These are phyloP conservation scores for Ceyx erithaca DNA, from an alignment of 2,797 vertebrate genomes.

Conservation along the genomic window DNA sequence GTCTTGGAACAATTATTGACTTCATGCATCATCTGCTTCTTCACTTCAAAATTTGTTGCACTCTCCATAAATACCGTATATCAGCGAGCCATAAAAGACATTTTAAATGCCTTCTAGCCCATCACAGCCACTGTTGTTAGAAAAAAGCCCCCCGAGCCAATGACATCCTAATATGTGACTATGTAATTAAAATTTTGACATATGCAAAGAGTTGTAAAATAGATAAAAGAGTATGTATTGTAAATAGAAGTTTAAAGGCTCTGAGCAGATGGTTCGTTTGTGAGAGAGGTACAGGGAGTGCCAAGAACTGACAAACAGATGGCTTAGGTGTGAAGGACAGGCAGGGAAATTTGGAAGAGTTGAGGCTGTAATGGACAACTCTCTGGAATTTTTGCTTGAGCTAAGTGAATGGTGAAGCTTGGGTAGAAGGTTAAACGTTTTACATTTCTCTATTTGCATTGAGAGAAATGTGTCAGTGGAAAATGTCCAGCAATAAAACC, in stretches of 20 bases:
- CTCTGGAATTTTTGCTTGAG: neutral
- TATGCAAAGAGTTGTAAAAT: conserved; percentile 68
- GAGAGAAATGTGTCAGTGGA: neutral
- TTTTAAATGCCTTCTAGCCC: conserved; percentile 30
- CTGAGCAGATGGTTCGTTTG: conserved; percentile 74
- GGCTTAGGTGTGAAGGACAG: conserved; percentile 63
- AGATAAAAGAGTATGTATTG: conserved; percentile 57
- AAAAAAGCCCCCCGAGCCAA: conserved; percentile 27
- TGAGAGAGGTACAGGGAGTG: conserved; percentile 62
- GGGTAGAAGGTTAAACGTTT: neutral
- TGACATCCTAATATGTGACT: conserved; percentile 49
- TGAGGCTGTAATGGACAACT: neutral
- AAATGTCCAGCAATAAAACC: neutral
- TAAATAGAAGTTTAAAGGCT: conserved; percentile 72
- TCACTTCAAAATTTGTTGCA: conserved; percentile 58
- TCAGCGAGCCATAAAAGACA: conserved; percentile 23
- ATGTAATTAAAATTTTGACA: conserved; percentile 75
- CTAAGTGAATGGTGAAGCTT: neutral
- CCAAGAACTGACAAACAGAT: conserved; percentile 73
- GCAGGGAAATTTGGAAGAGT: conserved; percentile 29
- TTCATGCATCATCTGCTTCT: conserved; percentile 65
- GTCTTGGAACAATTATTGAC: conserved; percentile 63
- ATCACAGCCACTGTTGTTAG: neutral
- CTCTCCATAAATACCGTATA: conserved; percentile 52
- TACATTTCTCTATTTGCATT: neutral